A percentile compares a stretch with the other conserved stretches of the same genome.
phyloP scores from a whole-genome alignment of 2,888 invertebrate genomes.

The Ichneumon xanthorius region DNA sequence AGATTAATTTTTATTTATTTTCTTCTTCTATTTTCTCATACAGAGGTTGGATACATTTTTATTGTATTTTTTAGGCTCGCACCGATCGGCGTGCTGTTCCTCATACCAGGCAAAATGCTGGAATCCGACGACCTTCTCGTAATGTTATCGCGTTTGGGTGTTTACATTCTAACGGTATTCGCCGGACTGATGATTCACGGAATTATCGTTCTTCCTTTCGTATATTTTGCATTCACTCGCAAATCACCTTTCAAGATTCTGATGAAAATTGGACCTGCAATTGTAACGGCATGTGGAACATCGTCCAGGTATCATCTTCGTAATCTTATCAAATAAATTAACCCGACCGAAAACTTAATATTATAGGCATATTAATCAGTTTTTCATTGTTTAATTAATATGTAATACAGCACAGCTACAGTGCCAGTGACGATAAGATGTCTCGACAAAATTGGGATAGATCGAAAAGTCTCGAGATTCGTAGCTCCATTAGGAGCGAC shows the following conservation, averaged over 20 bases:
- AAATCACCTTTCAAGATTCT: conserved; percentile 93
- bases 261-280: conserved; percentile 94
- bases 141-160: conserved; percentile 93
- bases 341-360: too few species aligned
- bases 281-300: conserved; percentile 98
- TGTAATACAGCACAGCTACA: conserved; percentile 91
- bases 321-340: too few species aligned
- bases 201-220: conserved; percentile 93
- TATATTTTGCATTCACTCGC: conserved; percentile 93
- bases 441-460: conserved; percentile 96
- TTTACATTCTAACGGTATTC: conserved; percentile 96
- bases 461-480: conserved; percentile 96
- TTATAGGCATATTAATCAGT: too few species aligned
- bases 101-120: conserved; percentile 95
- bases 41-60: conserved; percentile 45
- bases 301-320: conserved; percentile 87
- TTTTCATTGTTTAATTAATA: background rate
- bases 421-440: conserved; percentile 98
- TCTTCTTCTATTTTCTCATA: conserved; percentile 38
- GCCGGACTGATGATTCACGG: conserved; percentile 96
- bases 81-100: conserved; percentile 94
- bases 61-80: conserved; percentile 88
- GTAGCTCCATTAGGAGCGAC: conserved; percentile 99
- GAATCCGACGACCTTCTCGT: conserved; percentile 94
- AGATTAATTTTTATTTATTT: conserved; percentile 34